Evolutionary conservation across 2,113 vertebrate genomes (phyloP), one percentile per base, ranked within the genome.

Genomic region (Phylloscopus trochilus): DNA sequence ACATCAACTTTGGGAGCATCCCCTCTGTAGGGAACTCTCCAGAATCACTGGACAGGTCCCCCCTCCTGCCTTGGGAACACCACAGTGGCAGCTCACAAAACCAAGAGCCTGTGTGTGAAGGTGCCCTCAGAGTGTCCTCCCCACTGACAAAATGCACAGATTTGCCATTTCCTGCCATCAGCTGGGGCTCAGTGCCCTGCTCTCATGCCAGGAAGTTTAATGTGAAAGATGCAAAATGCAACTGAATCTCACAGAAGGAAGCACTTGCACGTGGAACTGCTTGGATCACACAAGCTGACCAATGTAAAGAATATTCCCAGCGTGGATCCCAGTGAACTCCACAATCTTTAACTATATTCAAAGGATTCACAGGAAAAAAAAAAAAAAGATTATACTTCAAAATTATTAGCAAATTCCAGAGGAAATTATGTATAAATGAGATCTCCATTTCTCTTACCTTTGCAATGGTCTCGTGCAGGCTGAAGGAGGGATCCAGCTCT

Each of bases 401-500:
- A 79, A 81, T 35, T 20, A 35, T 27, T 37, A 67, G 69, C 21
- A 64, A 68, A 73, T 49, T 39, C 2, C 52, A 55, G 59, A 53
- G 51, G 11, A 55, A 76, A 51, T 22, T 4, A 53, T 6, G 6
- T 28, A 13, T 8, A 78, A 84, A 64, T 23, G 46, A 82, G 59
- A 77, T 15, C 13, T 84, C n/a, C n/a, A 13, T 33, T 86, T 78
- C 35, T 20, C 97, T 95, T 98, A 99, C 99, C 99, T 99, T 99
- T 47, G 98, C 98, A 95, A 99, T 97, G 63, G 97, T 98, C 95
- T 99, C 98, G 1, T 99, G 99, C 82, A 99, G 98, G 53, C 89
- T 98, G 97, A 99, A 99, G 92, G 97, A 97, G 14, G 99, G 98
- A 97, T 99, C 99, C 73, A 98, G 73, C 60, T 98, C 98, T 95